phyloP scores from a whole-genome alignment of 2,888 invertebrate species.

The Gortyna flavago region DNA sequence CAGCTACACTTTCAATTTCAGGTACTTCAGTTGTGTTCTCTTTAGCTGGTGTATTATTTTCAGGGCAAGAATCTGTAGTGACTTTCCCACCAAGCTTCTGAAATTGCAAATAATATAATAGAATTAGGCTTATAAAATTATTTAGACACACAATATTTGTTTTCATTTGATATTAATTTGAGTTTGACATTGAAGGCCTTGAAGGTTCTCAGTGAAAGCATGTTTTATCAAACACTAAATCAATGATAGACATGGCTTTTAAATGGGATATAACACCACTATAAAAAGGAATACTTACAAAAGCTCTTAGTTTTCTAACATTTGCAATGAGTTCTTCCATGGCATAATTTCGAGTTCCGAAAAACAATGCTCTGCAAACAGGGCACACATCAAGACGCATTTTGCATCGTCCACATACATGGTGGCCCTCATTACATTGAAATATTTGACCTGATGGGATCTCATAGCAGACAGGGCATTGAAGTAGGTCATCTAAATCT shows the following conservation, averaged over 20 bases:
- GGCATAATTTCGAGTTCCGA: conserved; percentile 89
- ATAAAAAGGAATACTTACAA: conserved; percentile 79
- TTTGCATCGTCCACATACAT: conserved; percentile 89
- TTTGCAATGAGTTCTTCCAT: conserved; percentile 89
- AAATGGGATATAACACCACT: neutral
- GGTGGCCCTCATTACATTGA: conserved; percentile 90
- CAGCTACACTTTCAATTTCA: conserved; percentile 74
- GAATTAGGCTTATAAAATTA: neutral
- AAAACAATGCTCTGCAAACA: conserved; percentile 87
- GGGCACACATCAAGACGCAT: conserved; percentile 87
- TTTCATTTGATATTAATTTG: neutral
- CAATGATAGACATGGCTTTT: neutral
- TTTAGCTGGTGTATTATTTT: conserved; percentile 73
- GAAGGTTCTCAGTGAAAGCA: neutral
- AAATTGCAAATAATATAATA: conserved; percentile 16
- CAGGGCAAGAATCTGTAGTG: conserved; percentile 77
- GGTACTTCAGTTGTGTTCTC: conserved; percentile 74
- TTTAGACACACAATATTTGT: neutral
- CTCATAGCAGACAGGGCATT: conserved; percentile 91
- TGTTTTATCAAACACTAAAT: neutral
- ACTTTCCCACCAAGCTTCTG: conserved; percentile 85
- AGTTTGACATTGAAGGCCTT: neutral
- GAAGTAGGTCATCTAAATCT: conserved; percentile 88
- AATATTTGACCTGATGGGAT: conserved; percentile 86
- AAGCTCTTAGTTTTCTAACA: conserved; percentile 84